These are phyloP conservation scores for Euzophera pinguis DNA, from an alignment of 2,888 invertebrate species.

Conservation along the genomic window DNA sequence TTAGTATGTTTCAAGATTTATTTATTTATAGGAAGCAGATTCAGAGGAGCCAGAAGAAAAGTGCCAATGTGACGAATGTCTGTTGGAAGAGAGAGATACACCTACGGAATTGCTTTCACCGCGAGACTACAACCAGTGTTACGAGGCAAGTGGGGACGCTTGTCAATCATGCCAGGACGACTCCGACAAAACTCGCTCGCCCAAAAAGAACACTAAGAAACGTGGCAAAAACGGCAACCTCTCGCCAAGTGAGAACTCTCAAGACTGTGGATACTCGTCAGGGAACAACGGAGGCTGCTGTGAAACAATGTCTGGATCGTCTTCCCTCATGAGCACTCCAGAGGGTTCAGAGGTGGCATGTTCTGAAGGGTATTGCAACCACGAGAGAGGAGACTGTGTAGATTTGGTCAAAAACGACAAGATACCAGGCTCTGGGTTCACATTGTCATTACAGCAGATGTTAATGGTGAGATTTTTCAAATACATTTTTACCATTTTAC, in stretches of 20 bases:
- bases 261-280: conserved; percentile 94
- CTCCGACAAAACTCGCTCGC: conserved; percentile 55
- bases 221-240: conserved; percentile 76
- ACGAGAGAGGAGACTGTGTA: conserved; percentile 79
- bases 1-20: neutral
- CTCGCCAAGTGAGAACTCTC: conserved; percentile 84
- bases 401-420: conserved; percentile 63
- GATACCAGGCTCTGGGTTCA: conserved; percentile 71
- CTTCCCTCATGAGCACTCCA: conserved; percentile 90
- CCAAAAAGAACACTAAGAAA: conserved; percentile 57
- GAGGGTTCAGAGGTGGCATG: conserved; percentile 95
- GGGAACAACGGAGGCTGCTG: conserved; percentile 88
- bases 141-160: conserved; percentile 49
- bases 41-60: conserved; percentile 74
- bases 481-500: neutral
- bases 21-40: conserved; percentile 54
- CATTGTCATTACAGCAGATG: conserved; percentile 87
- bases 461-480: conserved; percentile 81
- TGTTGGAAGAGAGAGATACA: conserved; percentile 63
- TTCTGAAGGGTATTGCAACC: conserved; percentile 92
- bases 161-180: conserved; percentile 77
- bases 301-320: conserved; percentile 83
- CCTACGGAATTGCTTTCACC: conserved; percentile 63
- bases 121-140: conserved; percentile 55
- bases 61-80: conserved; percentile 72